Evolutionary conservation across 1,140 invertebrate species (phyloP).

Genomic region (Drosophila tropicalis): DNA sequence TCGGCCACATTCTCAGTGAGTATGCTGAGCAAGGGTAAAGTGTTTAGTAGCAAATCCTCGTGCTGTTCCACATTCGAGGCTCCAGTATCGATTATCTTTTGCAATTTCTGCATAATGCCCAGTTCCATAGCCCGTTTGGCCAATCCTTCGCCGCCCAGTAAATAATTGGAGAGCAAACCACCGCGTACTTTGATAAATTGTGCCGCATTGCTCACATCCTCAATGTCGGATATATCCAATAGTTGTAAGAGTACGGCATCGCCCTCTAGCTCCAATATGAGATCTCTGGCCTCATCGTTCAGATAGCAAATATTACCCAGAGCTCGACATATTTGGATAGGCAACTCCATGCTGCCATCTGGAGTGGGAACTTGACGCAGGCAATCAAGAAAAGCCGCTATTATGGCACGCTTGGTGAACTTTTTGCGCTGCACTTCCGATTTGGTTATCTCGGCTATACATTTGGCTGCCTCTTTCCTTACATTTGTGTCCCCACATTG

Average conservation of each 20-base stretch:
- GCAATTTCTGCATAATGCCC: conserved; percentile 86
- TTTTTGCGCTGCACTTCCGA: conserved; percentile 87
- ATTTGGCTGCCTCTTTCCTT: conserved; percentile 84
- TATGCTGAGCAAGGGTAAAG: conserved; percentile 89
- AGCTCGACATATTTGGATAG: conserved; percentile 90
- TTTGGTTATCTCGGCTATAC: conserved; percentile 89
- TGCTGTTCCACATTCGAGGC: conserved; percentile 83
- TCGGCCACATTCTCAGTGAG: conserved; percentile 88
- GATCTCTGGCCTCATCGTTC: conserved; percentile 88
- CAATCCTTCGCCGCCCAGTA: conserved; percentile 89
- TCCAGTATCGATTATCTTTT: conserved; percentile 84
- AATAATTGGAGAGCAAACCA: conserved; percentile 91
- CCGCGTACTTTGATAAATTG: conserved; percentile 86
- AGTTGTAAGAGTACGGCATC: conserved; percentile 84
- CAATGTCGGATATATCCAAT: conserved; percentile 80
- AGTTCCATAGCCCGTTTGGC: conserved; percentile 87
- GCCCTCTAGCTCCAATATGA: conserved; percentile 86
- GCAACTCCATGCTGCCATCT: conserved; percentile 84
- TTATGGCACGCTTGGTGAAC: conserved; percentile 86
- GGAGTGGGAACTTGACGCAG: conserved; percentile 65
- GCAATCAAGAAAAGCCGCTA: conserved; percentile 85
- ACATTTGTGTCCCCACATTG: conserved; percentile 70
- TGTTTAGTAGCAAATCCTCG: conserved; percentile 87
- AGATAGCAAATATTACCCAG: conserved; percentile 95
- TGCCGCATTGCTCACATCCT: conserved; percentile 77